phyloP scores from a whole-genome alignment of 2,113 vertebrate genomes.

The Larimichthys polyactis region DNA sequence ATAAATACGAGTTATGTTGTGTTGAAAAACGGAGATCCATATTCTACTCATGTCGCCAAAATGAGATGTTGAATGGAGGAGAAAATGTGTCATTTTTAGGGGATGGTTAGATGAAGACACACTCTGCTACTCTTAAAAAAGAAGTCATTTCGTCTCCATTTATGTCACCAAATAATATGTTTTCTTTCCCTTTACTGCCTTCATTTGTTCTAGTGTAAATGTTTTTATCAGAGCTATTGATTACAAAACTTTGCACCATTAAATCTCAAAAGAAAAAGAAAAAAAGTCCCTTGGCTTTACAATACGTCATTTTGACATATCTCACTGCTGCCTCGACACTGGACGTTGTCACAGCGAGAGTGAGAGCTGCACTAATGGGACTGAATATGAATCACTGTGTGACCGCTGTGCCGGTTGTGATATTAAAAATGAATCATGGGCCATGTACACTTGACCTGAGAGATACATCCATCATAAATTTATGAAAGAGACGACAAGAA shows the following conservation, averaged over 20 bases:
- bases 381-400: conserved; percentile 35
- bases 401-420: conserved; percentile 18
- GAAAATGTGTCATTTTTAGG: conserved; percentile 6
- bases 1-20: conserved; percentile 28
- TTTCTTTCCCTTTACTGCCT: neutral
- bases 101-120: neutral
- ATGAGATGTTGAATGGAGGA: conserved; percentile 18
- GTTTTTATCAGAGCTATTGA: neutral
- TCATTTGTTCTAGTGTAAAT: conserved; percentile 12
- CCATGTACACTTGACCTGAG: conserved; percentile 46
- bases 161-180: conserved; percentile 16
- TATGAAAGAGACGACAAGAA: conserved; percentile 31
- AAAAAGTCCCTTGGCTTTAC: neutral
- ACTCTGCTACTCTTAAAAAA: conserved; percentile 4
- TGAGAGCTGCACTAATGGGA: conserved; percentile 46
- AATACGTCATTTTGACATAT: conserved; percentile 5
- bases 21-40: conserved; percentile 2
- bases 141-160: neutral
- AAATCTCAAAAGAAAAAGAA: neutral
- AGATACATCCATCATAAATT: conserved; percentile 39
- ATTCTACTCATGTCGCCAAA: conserved; percentile 28
- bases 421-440: conserved; percentile 48
- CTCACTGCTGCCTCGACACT: neutral
- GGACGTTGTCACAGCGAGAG: conserved; percentile 15
- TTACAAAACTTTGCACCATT: conserved; percentile 3